A percentile compares a stretch with the other conserved stretches of the same genome.
These are phyloP conservation scores for Thymelicus lineola DNA, from an alignment of 2,888 invertebrate species.

Conservation along the genomic window DNA sequence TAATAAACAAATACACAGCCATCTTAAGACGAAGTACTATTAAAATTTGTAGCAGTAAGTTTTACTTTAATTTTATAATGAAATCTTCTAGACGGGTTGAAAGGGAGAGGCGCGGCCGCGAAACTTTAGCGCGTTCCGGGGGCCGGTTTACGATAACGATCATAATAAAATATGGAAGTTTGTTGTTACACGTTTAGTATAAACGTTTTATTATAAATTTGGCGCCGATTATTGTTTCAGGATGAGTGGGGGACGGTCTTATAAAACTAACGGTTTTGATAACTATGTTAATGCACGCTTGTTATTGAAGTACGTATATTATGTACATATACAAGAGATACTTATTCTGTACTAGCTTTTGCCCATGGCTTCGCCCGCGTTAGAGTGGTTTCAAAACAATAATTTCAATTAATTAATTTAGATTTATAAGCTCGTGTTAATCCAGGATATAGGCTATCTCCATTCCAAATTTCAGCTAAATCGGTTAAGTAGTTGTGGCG, in stretches of 20 bases:
- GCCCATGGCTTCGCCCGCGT: no score
- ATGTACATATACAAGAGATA: no score
- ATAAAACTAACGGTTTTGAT: not conserved
- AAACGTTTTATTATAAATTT: slow-evolving; percentile 82
- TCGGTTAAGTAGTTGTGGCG: no score
- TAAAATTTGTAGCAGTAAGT: slow-evolving; percentile 49
- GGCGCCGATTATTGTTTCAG: slow-evolving; percentile 62
- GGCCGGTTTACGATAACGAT: slow-evolving; percentile 81
- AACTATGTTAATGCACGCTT: no score
- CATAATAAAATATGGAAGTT: slow-evolving; percentile 84
- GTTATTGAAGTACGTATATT: no score
- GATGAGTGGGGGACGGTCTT: slow-evolving; percentile 44
- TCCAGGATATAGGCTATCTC: no score
- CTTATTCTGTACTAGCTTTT: no score
- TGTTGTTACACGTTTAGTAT: slow-evolving; percentile 75
- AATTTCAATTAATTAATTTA: no score
- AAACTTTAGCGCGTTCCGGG: slow-evolving; percentile 71
- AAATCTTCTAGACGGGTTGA: slow-evolving; percentile 69
- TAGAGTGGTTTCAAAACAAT: no score
- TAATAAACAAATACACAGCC: not conserved
- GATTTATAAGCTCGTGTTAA: no score
- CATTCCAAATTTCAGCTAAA: no score
- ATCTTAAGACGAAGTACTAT: slow-evolving; percentile 33
- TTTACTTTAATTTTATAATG: slow-evolving; percentile 77
- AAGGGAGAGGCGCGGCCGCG: slow-evolving; percentile 55